Conservation (phyloP, 2,797 vertebrate genomes). For the Bovichtus diacanthus region DNA sequence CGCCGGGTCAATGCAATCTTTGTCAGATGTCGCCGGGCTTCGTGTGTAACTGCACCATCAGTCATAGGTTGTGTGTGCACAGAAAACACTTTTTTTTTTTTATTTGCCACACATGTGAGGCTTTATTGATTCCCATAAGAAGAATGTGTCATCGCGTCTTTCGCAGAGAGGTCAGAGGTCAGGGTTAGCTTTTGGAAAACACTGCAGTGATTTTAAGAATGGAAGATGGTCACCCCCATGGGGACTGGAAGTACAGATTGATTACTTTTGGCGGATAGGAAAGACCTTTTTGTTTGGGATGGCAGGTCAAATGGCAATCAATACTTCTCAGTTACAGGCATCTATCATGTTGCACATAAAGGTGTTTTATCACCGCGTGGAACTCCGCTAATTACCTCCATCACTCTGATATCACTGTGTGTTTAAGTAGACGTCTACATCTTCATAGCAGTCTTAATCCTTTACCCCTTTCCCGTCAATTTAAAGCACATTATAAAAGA, state of each 20-base stretch:
- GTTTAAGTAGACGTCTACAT: neutral
- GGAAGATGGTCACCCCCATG: neutral
- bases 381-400: neutral
- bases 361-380: neutral
- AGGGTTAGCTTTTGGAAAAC: neutral
- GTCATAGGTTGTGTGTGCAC: constrained; percentile 10
- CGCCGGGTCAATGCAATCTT: constrained; percentile 75
- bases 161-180: constrained; percentile 16
- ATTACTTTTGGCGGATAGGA: constrained; percentile 1
- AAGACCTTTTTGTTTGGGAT: constrained; percentile 1
- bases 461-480: neutral
- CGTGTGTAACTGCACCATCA: constrained; percentile 29
- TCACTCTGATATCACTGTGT: neutral
- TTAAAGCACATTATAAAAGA: neutral
- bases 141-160: neutral
- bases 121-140: constrained; percentile 1
- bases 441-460: neutral
- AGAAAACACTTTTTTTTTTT: too few relatives aligned
- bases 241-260: neutral
- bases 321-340: neutral
- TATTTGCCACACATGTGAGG: neutral
- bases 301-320: neutral
- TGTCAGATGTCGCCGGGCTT: constrained; percentile 59
- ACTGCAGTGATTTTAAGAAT: neutral
- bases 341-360: neutral